Base-by-base conservation (phyloP, 64 coral and sea anemone species). In the Pachyseris speciosa region DNA sequence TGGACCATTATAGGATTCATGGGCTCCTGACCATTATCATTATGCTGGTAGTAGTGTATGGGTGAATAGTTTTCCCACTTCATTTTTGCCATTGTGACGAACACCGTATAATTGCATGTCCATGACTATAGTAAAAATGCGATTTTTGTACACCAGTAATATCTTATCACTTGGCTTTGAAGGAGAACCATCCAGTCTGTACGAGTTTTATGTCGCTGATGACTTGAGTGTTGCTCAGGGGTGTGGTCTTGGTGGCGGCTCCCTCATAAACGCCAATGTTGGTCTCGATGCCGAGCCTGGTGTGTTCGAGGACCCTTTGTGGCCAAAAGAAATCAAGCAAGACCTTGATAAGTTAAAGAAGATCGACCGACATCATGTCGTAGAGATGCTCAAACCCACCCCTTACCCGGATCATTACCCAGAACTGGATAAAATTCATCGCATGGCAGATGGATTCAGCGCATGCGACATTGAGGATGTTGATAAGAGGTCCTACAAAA, bases 201-300 rank as follows among this genome's bases (percentile, higher is more conserved):
- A 93, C 28, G 91, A 93, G 57, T 75, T 93, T 13, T 78, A 67
- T 55, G 70, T 87, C 3, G 75, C 83, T n/a, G 64, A 86, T 22
- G 83, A 93, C 61, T 55, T 93, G 27, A 87, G 70, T 41, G 91
- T 93, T 22, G 65, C 66, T 5, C 91, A 93, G 25, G 91, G 91
- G 22, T 93, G 91, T 43, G 91, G 91, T 12, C 91, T 93, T 36
- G 91, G 91, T 8, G 91, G 91, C 10, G 60, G 61, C 17, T 93
- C 91, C 24, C 84, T 93, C 22, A 87, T 93, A 19, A 93, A 93
- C 69, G 91, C 91, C 3, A 93, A 93, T 69, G 91, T 93, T 67
- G 91, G 25, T 49, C 91, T 93, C 10, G 91, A 93, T 41, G 83
- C 69, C 6, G 83, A 87, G 1, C 91, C 83, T 64, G 58, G 40